Conservation (phyloP, 2,113 vertebrate species). For the Trogon surrucura region DNA sequence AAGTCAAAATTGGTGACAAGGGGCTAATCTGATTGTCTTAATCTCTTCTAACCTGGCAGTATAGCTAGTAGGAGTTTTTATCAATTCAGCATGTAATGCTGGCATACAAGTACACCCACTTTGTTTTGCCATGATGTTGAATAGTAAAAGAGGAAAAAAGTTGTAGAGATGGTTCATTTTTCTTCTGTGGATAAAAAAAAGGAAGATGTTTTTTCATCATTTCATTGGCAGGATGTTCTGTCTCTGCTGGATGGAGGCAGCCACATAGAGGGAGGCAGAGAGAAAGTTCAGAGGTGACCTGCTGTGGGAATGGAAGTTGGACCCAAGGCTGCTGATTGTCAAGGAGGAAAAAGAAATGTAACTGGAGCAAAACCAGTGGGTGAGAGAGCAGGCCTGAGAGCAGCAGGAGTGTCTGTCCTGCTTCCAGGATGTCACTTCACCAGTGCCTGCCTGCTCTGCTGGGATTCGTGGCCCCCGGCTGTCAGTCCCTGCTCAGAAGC, state of each 20-base stretch:
- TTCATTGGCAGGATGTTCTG: background rate
- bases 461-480: background rate
- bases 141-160: background rate
- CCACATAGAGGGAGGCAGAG: background rate
- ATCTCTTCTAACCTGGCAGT: background rate
- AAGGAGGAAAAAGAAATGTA: background rate
- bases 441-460: background rate
- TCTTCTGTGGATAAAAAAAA: background rate
- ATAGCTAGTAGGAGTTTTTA: background rate
- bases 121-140: background rate
- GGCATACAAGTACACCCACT: background rate
- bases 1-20: conserved; percentile 31
- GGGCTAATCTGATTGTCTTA: background rate
- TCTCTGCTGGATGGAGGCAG: background rate
- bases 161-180: background rate
- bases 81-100: background rate
- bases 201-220: background rate
- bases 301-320: background rate
- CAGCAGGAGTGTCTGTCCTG: background rate
- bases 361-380: background rate
- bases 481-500: background rate
- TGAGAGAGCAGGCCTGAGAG: background rate
- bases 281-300: background rate
- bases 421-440: background rate
- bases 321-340: background rate